Percentiles rank a stretch among this genome's conserved stretches.
Conservation (phyloP, 1,140 invertebrate genomes). For the Nautilus pompilius region DNA sequence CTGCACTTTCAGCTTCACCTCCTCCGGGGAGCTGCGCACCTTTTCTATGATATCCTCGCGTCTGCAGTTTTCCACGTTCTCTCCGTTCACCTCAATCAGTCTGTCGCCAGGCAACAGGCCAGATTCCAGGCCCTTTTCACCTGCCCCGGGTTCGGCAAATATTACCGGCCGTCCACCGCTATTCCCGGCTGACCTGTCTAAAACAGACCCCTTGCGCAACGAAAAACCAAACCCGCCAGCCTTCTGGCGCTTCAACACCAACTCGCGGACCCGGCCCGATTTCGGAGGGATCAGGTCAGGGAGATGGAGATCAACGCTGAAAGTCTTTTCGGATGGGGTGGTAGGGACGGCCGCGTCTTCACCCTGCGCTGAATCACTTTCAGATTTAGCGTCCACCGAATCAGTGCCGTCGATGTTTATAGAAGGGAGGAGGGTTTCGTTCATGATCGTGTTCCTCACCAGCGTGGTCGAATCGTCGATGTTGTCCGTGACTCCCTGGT, state of each 20-base stretch:
- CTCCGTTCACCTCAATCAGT: constrained; percentile 85
- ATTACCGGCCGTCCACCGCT: constrained; percentile 69
- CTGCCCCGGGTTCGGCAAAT: constrained; percentile 87
- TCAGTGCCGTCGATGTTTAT: constrained; percentile 4
- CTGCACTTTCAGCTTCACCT: constrained; percentile 78
- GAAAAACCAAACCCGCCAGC: constrained; percentile 93
- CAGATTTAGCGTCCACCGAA: constrained; percentile 11
- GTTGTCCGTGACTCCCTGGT: constrained; percentile 18
- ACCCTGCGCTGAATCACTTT: neutral
- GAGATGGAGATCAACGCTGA: constrained; percentile 66
- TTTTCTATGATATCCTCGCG: constrained; percentile 92
- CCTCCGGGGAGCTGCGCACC: constrained; percentile 79
- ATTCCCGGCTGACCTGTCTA: constrained; percentile 50
- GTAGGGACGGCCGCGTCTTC: constrained; percentile 1
- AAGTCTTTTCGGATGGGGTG: constrained; percentile 41
- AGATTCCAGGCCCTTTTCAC: constrained; percentile 64
- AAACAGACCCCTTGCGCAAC: constrained; percentile 65
- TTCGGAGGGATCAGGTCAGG: constrained; percentile 73
- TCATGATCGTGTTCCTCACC: constrained; percentile 43
- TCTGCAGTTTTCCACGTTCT: constrained; percentile 77
- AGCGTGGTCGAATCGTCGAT: constrained; percentile 40
- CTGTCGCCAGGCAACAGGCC: constrained; percentile 86
- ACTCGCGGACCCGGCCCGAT: constrained; percentile 70
- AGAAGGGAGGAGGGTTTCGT: constrained; percentile 25
- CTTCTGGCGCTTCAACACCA: constrained; percentile 78